Evolutionary conservation across 2,797 vertebrate species (phyloP), one percentile per base, ranked within the genome.

Genomic region (Rousettus madagascariensis): DNA sequence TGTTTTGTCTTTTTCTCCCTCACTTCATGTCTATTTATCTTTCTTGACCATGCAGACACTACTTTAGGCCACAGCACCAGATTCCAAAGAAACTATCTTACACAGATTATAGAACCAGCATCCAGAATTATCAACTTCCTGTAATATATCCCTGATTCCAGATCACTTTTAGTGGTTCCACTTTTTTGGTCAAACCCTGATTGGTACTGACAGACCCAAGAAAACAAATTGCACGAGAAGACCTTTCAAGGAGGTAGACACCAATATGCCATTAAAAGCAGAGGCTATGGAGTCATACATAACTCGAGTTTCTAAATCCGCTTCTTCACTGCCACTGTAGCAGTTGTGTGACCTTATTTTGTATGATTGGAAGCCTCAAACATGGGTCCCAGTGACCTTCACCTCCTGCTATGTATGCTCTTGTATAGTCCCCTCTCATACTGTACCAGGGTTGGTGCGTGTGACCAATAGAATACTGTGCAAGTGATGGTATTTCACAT

Each of bases 311-410:
- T 75, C 26, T 51, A 78, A 84, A 38, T 12, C 8, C 16, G 11
- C 5, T 36, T 63, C n/a, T 20, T 84, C 66, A 26, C 0, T 22
- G 17, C 6, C n/a, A 20, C 19, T 77, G 49, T 33, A 30, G 5
- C 36, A 12, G 0, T 36, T 41, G 8, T 20, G 4, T 19, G 61
- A 19, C 28, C 10, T 86, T 10, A 12, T 16, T 41, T 82, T 71
- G 20, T 83, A 12, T 59, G 26, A 66, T 2, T 5, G 11, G 30
- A 28, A 65, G 11, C 33, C 26, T 86, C 68, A 3, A 13, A 24
- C 13, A 28, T 22, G 3, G 3, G 11, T 1, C 3, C 22, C 8
- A 28, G 1, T 36, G 15, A 19, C 17, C 7, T 38, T 16, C 5
- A 3, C 4, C 12, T 43, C 2, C 36, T 15, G 63, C 1, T 46